Percentiles rank a stretch among this genome's conserved stretches.
Conservation (phyloP, 2,888 invertebrate species). For the Trimorus sp. region DNA sequence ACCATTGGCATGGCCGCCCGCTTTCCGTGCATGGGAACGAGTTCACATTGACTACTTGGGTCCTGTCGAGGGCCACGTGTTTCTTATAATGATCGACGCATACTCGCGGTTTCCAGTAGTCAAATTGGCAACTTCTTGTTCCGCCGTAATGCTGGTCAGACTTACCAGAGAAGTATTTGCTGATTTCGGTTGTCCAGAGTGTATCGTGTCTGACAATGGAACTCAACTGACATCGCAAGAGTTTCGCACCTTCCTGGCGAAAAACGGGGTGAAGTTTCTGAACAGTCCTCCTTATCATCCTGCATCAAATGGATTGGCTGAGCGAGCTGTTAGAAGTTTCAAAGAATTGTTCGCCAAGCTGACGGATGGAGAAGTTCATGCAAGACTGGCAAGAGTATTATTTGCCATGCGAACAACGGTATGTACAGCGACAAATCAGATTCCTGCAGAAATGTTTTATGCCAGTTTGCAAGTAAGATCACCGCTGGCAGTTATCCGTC, state of each 20-base stretch:
- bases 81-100: constrained; percentile 9
- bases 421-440: neutral
- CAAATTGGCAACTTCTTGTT: neutral
- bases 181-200: neutral
- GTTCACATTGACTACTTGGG: constrained; percentile 23
- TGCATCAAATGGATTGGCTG: neutral
- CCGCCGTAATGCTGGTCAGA: neutral
- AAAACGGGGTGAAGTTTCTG: neutral
- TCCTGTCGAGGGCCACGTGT: constrained; percentile 13
- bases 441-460: neutral
- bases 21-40: constrained; percentile 14
- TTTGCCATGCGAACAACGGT: neutral
- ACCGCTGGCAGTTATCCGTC: neutral
- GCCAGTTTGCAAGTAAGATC: neutral
- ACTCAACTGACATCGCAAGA: neutral
- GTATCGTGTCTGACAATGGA: constrained; percentile 6
- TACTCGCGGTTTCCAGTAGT: neutral
- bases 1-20: neutral
- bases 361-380: neutral
- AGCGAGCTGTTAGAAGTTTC: neutral
- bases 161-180: neutral
- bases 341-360: neutral
- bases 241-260: constrained; percentile 2
- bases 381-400: neutral
- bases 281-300: constrained; percentile 5